phyloP scores from a whole-genome alignment of 2,113 vertebrate genomes.

The Lepus europaeus region DNA sequence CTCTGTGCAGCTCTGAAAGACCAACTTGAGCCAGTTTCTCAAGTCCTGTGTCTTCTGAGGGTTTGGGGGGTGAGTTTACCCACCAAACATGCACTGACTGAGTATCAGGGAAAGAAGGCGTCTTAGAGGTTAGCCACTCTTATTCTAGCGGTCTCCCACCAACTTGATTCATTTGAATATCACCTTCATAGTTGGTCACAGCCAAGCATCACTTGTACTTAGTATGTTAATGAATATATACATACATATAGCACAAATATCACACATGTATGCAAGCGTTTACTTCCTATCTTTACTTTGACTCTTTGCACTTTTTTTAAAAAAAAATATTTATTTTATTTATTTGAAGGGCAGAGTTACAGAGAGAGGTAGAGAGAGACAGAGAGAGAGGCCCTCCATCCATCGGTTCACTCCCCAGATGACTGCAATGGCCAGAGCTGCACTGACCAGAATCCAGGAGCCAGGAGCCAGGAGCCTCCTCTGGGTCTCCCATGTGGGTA shows the following conservation, averaged over 20 bases:
- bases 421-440: too few relatives aligned
- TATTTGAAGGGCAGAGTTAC: too few relatives aligned
- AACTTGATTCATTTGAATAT: neutral
- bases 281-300: constrained; percentile 10
- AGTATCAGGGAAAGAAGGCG: neutral
- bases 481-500: too few relatives aligned
- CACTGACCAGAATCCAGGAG: too few relatives aligned
- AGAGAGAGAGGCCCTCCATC: too few relatives aligned
- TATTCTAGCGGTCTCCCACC: neutral
- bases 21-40: neutral
- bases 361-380: too few relatives aligned
- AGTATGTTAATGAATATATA: neutral
- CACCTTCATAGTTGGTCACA: neutral
- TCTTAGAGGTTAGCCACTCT: neutral
- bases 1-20: neutral
- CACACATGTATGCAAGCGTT: neutral
- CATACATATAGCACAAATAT: neutral
- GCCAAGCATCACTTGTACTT: neutral
- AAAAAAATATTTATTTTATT: too few relatives aligned
- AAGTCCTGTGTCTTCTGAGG: neutral
- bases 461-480: too few relatives aligned
- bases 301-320: neutral
- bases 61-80: neutral
- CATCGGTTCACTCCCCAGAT: too few relatives aligned
- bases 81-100: rapidly evolving